These are phyloP conservation scores for Microctonus hyperodae DNA, from an alignment of 2,888 invertebrate genomes.

Conservation along the genomic window DNA sequence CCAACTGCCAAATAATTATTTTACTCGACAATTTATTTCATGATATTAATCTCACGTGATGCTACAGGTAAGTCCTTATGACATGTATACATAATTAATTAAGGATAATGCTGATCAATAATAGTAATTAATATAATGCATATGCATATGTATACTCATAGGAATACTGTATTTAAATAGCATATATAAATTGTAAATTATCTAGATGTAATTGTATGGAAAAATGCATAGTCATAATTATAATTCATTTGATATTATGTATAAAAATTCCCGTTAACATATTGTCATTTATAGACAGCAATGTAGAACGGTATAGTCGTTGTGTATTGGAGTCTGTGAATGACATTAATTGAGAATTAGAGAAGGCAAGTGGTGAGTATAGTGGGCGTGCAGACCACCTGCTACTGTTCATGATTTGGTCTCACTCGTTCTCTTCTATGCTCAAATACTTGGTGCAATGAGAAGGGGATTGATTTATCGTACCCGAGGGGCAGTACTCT, in stretches of 20 bases:
- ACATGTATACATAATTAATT: background rate
- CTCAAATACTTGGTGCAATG: constrained; percentile 35
- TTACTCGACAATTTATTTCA: background rate
- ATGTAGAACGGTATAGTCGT: background rate
- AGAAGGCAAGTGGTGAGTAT: constrained; percentile 50
- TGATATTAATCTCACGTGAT: background rate
- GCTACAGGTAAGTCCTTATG: background rate
- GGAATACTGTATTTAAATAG: too few species aligned
- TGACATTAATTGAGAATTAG: constrained; percentile 62
- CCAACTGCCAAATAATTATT: background rate
- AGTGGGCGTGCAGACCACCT: constrained; percentile 58
- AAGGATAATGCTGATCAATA: background rate
- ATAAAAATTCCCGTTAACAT: background rate
- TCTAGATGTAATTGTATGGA: too few species aligned
- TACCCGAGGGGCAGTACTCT: constrained; percentile 51
- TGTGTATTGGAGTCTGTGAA: constrained; percentile 29
- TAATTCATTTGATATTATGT: background rate
- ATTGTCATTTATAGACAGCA: background rate
- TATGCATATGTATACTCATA: too few species aligned
- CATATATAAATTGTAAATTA: too few species aligned
- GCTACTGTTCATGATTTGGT: constrained; percentile 49
- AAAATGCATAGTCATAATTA: background rate
- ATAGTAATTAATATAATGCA: background rate
- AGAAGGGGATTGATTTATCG: constrained; percentile 61
- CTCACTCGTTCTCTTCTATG: background rate